phyloP scores from a whole-genome alignment of 2,113 vertebrate genomes.

The Aepyceros melampus region DNA sequence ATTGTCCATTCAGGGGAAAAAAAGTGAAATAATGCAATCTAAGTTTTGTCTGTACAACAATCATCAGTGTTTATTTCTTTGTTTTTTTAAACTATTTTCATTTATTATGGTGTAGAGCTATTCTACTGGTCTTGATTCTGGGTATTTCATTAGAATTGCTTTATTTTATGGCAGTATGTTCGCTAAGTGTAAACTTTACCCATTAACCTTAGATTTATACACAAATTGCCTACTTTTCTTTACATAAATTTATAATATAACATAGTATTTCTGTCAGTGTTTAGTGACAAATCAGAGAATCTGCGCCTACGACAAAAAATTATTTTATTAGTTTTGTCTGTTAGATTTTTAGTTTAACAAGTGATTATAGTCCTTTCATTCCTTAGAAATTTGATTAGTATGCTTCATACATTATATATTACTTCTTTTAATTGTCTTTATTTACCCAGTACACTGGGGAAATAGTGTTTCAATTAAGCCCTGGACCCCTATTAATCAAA shows the following conservation, averaged over 20 bases:
- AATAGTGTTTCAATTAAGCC: slow-evolving; percentile 19
- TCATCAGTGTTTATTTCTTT: background rate
- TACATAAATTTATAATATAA: background rate
- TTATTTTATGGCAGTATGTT: background rate
- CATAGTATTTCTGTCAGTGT: background rate
- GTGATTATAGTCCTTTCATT: background rate
- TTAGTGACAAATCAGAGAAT: background rate
- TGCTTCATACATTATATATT: background rate
- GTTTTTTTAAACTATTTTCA: background rate
- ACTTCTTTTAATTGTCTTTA: background rate
- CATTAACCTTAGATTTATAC: background rate
- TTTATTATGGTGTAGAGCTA: background rate
- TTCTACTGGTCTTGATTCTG: background rate
- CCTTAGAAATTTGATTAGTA: background rate
- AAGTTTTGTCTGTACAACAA: background rate
- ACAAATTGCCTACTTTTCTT: background rate
- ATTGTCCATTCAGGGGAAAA: background rate
- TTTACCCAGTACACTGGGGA: background rate
- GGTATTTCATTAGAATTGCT: background rate
- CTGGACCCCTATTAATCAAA: slow-evolving; percentile 8
- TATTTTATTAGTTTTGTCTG: background rate
- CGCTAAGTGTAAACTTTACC: background rate
- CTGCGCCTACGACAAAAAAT: background rate
- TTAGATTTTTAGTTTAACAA: slow-evolving; percentile 35
- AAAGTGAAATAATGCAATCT: background rate